Evolutionary conservation across 2,888 invertebrate species (phyloP), one percentile per base, ranked within the genome.

Genomic region (Callimorpha dominula): DNA sequence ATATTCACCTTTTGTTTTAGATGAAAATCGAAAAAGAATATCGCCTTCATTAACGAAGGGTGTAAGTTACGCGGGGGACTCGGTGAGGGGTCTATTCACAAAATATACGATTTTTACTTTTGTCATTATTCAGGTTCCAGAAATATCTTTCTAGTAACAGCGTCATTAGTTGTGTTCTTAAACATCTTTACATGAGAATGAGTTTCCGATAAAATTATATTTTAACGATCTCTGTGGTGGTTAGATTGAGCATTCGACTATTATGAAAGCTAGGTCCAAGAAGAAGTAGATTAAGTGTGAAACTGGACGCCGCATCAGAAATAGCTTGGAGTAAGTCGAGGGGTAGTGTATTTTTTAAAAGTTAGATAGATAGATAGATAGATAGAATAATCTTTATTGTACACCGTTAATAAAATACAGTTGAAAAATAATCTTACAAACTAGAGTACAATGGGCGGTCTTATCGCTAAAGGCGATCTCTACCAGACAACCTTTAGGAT

Each of bases 11-110:
- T 91, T 91, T 92, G 91, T 93, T 93, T 87, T 88, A 86, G 85
- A 92, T 91, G 90, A 94, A 95, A 95, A 95, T 93, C 94, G 92
- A 94, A 94, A 94, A 94, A 94, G 91, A 95, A 94, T 93, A 90
- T 88, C 89, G 86, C 87, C 91, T 93, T 95, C 95, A 94, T 95
- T 95, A 95, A 90, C 86, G 93, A 87, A 91, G 92, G 93, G 94
- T 93, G 94, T 93, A 92, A 92, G 91, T 94, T 93, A 94, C 93
- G 88, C 91, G 88, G 88, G 90, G 91, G 88, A 78, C 80, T 71
- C 80, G 68, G 79, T 77, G 76, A 81, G 78, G 85, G 69, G 75
- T 14, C 71, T 88, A 91, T 90, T 89, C 75, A 74, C 71, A 8
- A 66, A 69, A 73, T 70, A 50, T 71, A 40, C 75, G 72, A 80